A percentile compares a stretch with the other conserved stretches of the same genome.
These are phyloP conservation scores for Xestia xanthographa DNA, from an alignment of 2,888 invertebrate species.

Conservation along the genomic window DNA sequence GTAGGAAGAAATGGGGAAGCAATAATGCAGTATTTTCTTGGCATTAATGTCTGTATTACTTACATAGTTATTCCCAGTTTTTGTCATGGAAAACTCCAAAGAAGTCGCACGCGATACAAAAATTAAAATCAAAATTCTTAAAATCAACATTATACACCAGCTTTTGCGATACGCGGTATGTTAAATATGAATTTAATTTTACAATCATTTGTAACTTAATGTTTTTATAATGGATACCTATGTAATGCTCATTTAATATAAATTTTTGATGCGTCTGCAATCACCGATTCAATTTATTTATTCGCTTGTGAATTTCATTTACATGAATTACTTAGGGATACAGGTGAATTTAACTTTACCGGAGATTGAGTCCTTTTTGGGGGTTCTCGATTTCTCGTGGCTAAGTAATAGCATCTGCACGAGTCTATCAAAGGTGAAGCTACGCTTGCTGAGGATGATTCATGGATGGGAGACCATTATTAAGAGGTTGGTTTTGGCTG, in stretches of 20 bases:
- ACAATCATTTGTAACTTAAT: conserved; percentile 51
- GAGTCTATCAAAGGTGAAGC: neutral
- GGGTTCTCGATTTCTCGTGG: neutral
- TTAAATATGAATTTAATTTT: conserved; percentile 50
- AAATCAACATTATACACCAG: conserved; percentile 56
- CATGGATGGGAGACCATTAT: neutral
- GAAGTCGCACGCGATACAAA: conserved; percentile 39
- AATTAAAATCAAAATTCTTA: conserved; percentile 56
- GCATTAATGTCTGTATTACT: conserved; percentile 51
- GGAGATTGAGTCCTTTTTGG: conserved; percentile 2
- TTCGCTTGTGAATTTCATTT: conserved; percentile 35
- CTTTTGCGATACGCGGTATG: conserved; percentile 19
- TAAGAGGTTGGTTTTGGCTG: neutral
- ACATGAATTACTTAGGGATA: conserved; percentile 34
- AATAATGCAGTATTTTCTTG: neutral
- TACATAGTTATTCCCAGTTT: conserved; percentile 72
- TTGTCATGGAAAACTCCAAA: conserved; percentile 60
- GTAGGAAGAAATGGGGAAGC: neutral
- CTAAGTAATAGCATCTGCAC: neutral
- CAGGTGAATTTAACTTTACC: conserved; percentile 13
- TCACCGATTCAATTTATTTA: conserved; percentile 43
- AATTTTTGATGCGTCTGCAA: conserved; percentile 38
- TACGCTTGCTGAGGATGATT: neutral
- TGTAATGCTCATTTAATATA: conserved; percentile 54
- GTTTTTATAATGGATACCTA: conserved; percentile 52